A percentile compares a stretch with the other conserved stretches of the same genome.
Evolutionary conservation across 1,140 invertebrate species (phyloP).

Genomic region (Saxidomus purpurata): DNA sequence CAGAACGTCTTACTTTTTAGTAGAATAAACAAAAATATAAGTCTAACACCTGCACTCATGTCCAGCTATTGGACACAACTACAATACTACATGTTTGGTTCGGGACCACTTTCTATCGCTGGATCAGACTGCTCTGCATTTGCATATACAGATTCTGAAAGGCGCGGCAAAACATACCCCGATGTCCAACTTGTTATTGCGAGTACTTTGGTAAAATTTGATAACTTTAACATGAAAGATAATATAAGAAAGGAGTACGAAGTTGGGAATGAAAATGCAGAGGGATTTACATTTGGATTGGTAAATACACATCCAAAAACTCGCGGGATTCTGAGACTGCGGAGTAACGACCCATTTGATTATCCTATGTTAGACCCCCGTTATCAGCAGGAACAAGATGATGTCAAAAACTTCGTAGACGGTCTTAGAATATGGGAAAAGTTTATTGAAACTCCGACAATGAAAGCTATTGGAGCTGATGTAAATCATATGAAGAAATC

Average conservation of each 20-base stretch:
- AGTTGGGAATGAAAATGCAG: not conserved
- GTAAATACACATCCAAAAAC: slow-evolving; percentile 76
- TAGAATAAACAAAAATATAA: not conserved
- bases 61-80: not conserved
- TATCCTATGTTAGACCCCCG: slow-evolving; percentile 93
- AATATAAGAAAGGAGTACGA: not conserved
- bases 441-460: slow-evolving; percentile 22
- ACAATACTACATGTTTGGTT: not conserved
- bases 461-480: not conserved
- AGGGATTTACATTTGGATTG: not conserved
- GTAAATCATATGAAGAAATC: slow-evolving; percentile 15
- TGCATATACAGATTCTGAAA: not conserved
- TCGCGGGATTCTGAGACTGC: slow-evolving; percentile 85
- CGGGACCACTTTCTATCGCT: not conserved
- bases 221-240: not conserved
- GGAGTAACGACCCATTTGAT: too few relatives aligned
- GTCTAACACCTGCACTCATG: not conserved
- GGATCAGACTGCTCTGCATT: slow-evolving; percentile 3
- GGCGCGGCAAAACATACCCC: not conserved
- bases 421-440: slow-evolving; percentile 42
- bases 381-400: slow-evolving; percentile 74
- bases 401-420: slow-evolving; percentile 51
- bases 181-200: slow-evolving; percentile 27
- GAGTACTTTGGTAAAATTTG: not conserved
- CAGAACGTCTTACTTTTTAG: not conserved